Evolutionary conservation across 2,797 vertebrate genomes (phyloP).

Genomic region (Parotocinclus haroldoi): DNA sequence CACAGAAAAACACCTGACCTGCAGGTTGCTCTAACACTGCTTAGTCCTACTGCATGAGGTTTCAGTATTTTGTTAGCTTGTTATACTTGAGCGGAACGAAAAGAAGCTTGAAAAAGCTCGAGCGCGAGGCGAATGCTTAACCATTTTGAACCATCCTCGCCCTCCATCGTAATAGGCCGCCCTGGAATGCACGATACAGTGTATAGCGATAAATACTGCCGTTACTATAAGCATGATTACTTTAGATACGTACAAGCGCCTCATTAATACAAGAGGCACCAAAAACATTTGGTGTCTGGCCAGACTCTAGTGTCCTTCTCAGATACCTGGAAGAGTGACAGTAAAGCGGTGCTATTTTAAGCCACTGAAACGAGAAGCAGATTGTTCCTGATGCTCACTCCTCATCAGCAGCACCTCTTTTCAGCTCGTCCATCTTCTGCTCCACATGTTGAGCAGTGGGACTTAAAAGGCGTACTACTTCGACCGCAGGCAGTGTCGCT

Average conservation of each 20-base stretch:
- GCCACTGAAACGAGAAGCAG: slow-evolving; percentile 52
- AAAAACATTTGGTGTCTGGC: slow-evolving; percentile 47
- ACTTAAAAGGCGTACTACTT: slow-evolving; percentile 62
- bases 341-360: slow-evolving; percentile 25
- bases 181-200: slow-evolving; percentile 77
- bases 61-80: slow-evolving; percentile 17
- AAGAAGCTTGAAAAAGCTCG: slow-evolving; percentile 51
- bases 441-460: slow-evolving; percentile 63
- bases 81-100: slow-evolving; percentile 29
- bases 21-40: slow-evolving; percentile 48
- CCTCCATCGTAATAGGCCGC: slow-evolving; percentile 64
- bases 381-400: slow-evolving; percentile 63
- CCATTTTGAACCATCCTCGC: slow-evolving; percentile 61
- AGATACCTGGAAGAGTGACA: slow-evolving; percentile 8
- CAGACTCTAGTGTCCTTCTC: slow-evolving; percentile 16
- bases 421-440: slow-evolving; percentile 69
- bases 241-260: slow-evolving; percentile 77
- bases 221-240: slow-evolving; percentile 79
- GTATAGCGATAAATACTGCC: slow-evolving; percentile 74
- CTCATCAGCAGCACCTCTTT: slow-evolving; percentile 73
- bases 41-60: slow-evolving; percentile 22
- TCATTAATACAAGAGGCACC: slow-evolving; percentile 68
- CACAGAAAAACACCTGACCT: slow-evolving; percentile 49
- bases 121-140: slow-evolving; percentile 60
- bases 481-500: slow-evolving; percentile 57